phyloP scores from a whole-genome alignment of 2,113 vertebrate genomes.

The Shinisaurus crocodilurus region DNA sequence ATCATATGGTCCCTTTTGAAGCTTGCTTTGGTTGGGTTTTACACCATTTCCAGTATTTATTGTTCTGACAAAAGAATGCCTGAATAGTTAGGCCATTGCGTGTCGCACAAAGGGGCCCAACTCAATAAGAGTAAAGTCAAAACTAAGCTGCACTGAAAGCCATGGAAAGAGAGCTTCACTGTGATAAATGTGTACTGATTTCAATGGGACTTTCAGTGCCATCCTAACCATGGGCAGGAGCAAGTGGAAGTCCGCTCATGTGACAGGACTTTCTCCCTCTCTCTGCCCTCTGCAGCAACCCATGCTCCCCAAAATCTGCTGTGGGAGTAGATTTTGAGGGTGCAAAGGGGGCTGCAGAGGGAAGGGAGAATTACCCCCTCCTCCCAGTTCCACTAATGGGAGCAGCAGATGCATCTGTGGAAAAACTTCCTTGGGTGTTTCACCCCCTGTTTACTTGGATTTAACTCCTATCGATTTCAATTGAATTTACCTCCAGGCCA shows the following conservation, averaged over 20 bases:
- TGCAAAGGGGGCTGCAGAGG: no score
- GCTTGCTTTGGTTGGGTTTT: not conserved
- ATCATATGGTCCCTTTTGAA: not conserved
- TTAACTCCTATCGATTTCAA: not conserved
- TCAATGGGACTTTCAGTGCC: not conserved
- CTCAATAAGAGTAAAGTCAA: not conserved
- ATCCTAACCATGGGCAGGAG: not conserved
- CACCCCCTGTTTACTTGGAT: not conserved
- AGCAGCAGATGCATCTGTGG: no score
- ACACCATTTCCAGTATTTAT: not conserved
- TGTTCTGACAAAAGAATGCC: not conserved
- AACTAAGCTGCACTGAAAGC: not conserved
- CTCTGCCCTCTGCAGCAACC: no score
- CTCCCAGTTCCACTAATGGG: no score
- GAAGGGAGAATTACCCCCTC: no score
- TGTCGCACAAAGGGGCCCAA: not conserved
- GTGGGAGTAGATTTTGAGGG: no score
- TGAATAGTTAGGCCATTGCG: not conserved
- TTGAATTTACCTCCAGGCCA: not conserved
- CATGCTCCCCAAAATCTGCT: no score
- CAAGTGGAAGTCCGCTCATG: no score
- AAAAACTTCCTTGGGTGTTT: no score
- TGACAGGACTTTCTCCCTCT: no score
- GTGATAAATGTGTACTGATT: not conserved
- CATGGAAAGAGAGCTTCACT: not conserved